Conservation (phyloP, 2,888 invertebrate genomes). For the Pseudococcus longispinus region DNA sequence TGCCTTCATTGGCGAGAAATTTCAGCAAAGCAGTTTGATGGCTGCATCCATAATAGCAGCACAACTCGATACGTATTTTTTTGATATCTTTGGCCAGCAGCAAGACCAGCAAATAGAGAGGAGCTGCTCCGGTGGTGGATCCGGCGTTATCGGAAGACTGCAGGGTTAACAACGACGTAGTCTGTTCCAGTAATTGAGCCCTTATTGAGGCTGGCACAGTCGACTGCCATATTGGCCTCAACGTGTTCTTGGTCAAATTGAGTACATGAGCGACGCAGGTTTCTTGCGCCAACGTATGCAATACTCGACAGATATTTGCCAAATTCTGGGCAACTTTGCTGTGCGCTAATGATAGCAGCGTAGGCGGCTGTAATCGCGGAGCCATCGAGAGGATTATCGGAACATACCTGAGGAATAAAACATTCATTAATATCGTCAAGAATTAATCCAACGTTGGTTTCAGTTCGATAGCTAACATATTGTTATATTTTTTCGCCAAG, state of each 20-base stretch:
- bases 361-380: constrained; percentile 62
- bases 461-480: not conserved
- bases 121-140: constrained; percentile 63
- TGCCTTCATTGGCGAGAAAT: constrained; percentile 63
- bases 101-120: constrained; percentile 63
- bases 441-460: too few relatives aligned
- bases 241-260: constrained; percentile 62
- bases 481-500: not conserved
- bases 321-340: constrained; percentile 63
- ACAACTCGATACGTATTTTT: constrained; percentile 63
- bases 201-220: constrained; percentile 63
- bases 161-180: constrained; percentile 62
- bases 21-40: constrained; percentile 64
- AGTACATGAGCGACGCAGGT: constrained; percentile 63
- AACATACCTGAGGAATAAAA: constrained; percentile 43
- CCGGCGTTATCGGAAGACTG: constrained; percentile 63
- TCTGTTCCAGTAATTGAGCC: constrained; percentile 63
- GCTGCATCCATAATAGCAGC: constrained; percentile 65
- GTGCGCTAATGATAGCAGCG: constrained; percentile 63
- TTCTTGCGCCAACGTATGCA: constrained; percentile 64
- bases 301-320: constrained; percentile 63
- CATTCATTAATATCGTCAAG: too few relatives aligned
- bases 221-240: constrained; percentile 63
- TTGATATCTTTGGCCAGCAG: constrained; percentile 64
- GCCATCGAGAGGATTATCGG: constrained; percentile 58